Base-by-base conservation (phyloP, 2,888 invertebrate species). In the Seladonia tumulorum region DNA sequence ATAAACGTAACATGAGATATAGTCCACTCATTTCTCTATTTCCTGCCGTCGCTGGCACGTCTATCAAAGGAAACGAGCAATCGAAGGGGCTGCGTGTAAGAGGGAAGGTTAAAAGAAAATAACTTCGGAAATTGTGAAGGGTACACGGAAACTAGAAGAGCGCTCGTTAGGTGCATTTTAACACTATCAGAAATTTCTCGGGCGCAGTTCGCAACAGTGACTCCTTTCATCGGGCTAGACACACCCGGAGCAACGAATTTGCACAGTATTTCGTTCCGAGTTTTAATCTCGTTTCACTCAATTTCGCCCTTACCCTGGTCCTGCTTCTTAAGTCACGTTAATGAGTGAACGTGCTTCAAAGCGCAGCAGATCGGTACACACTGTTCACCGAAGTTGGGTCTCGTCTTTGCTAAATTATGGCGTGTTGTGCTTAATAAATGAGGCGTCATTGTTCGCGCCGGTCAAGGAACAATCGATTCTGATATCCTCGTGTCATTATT, bases 271-370 rank as follows among this genome's bases (percentile, higher is more conserved):
- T 85, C 88, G 86, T 89, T 88, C 77, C 81, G 81, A 90, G 87
- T 91, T 90, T 88, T 86, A 89, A 91, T 83, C 88, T 88, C 76
- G 81, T 90, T 91, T 88, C 87, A 7, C 82, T 88, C 87, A 87
- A 88, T 89, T 89, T 87, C 85, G 79, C 89, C 76, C 85, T 79
- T 78, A 73, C 71, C 79, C 47, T 80, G 76, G 73, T 66, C 77
- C 76, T 70, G 80, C 82, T 83, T 86, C 90, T 90, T 90, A 85
- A 84, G 82, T 86, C 82, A 70, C 79, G 83, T 86, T 89, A 90
- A 89, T 84, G 88, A 88, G 86, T 79, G 83, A 86, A 89, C 88
- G 74, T 63, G 63, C 84, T 86, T 79, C 87, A 81, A 77, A 81
- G 76, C 79, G 78, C 60, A 35, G 49, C 74, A 42, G 76, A 84